Percentiles rank a stretch among this genome's conserved stretches.
Evolutionary conservation across 2,888 invertebrate genomes (phyloP).

Genomic region (Cheilosia variabilis): DNA sequence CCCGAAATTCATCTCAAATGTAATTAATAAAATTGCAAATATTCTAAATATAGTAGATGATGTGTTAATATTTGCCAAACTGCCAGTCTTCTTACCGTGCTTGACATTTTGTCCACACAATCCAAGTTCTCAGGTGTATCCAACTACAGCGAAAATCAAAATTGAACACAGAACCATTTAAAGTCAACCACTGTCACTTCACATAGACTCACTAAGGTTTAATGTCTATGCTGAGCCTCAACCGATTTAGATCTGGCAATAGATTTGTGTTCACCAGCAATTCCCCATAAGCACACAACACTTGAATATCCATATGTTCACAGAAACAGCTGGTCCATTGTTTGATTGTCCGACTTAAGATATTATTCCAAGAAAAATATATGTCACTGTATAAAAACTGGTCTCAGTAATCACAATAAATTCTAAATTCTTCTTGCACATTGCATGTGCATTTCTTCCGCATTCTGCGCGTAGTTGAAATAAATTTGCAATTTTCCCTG

Average conservation of each 20-base stretch:
- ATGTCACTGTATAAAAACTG: background rate
- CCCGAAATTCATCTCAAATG: background rate
- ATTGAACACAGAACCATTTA: background rate
- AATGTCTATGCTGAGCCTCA: background rate
- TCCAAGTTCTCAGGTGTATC: background rate
- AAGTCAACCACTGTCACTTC: slow-evolving; percentile 19
- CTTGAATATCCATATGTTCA: background rate
- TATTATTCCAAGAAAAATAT: slow-evolving; percentile 23
- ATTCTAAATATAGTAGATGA: slow-evolving; percentile 9
- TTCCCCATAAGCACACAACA: slow-evolving; percentile 6
- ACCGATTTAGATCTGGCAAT: slow-evolving; percentile 9
- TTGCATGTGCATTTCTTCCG: slow-evolving; percentile 53
- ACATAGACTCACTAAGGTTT: slow-evolving; percentile 10
- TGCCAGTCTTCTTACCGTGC: slow-evolving; percentile 26
- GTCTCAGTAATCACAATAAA: slow-evolving; percentile 34
- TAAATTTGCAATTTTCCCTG: slow-evolving; percentile 19
- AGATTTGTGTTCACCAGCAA: slow-evolving; percentile 3
- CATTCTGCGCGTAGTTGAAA: slow-evolving; percentile 52
- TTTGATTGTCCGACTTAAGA: slow-evolving; percentile 2
- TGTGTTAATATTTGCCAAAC: background rate
- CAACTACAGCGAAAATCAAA: background rate
- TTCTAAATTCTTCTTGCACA: slow-evolving; percentile 40
- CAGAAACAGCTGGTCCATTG: slow-evolving; percentile 32
- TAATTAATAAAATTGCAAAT: slow-evolving; percentile 3
- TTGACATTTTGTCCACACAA: slow-evolving; percentile 35